Percentiles rank a stretch among this genome's conserved stretches.
These are phyloP conservation scores for Euthynnus affinis DNA, from an alignment of 2,797 vertebrate genomes.

Conservation along the genomic window DNA sequence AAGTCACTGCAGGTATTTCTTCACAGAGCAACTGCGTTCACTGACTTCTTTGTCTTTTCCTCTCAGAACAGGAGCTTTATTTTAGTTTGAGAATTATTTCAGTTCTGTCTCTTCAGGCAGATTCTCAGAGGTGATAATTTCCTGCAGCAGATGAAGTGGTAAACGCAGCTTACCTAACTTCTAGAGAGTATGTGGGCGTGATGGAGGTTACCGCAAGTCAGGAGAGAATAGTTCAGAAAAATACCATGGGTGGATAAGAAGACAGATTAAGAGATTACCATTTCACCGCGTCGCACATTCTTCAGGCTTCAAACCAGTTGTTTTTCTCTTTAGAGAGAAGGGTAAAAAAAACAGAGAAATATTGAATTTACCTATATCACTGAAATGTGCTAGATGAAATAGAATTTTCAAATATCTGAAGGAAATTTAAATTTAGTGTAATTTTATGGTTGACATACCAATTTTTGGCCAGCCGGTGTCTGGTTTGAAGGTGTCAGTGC, in stretches of 20 bases:
- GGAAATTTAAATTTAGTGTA: conserved; percentile 68
- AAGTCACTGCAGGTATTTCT: conserved; percentile 29
- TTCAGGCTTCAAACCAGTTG: conserved; percentile 35
- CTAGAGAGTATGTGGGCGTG: conserved; percentile 54
- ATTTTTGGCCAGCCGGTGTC: conserved; percentile 47
- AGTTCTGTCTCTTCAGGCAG: conserved; percentile 31
- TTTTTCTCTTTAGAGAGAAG: conserved; percentile 21
- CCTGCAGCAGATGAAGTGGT: conserved; percentile 53
- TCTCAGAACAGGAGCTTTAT: conserved; percentile 39
- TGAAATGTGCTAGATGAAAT: conserved; percentile 36
- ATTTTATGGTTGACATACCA: conserved; percentile 74
- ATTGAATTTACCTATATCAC: conserved; percentile 44
- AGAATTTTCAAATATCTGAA: conserved; percentile 56
- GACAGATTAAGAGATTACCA: conserved; percentile 62
- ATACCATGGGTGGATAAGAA: conserved; percentile 49
- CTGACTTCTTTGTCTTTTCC: conserved; percentile 24
- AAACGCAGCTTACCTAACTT: conserved; percentile 58
- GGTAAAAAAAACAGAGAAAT: conserved; percentile 28
- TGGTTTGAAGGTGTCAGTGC: conserved; percentile 36
- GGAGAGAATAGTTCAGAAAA: conserved; percentile 65
- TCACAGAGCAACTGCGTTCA: not conserved
- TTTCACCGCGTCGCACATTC: conserved; percentile 37
- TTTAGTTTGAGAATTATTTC: conserved; percentile 44
- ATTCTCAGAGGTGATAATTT: conserved; percentile 55
- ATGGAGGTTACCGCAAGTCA: conserved; percentile 62